These are phyloP conservation scores for Dryococelus australis DNA, from an alignment of 2,888 invertebrate species.

Conservation along the genomic window DNA sequence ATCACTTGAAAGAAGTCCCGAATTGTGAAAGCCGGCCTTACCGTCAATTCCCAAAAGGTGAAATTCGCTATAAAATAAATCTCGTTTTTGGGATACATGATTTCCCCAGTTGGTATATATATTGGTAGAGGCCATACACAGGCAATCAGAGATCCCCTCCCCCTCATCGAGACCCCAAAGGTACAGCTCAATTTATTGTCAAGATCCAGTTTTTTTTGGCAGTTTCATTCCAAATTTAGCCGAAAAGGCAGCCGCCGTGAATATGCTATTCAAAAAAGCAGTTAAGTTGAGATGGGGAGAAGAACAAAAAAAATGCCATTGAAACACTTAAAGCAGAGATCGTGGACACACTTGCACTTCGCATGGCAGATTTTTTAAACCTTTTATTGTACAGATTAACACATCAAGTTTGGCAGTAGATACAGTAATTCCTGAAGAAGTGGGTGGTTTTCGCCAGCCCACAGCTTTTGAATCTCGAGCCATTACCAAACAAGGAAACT, in stretches of 20 bases:
- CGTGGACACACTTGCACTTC: background rate
- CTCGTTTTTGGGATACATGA: background rate
- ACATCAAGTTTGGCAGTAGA: background rate
- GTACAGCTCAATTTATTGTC: too few relatives aligned
- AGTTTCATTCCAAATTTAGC: background rate
- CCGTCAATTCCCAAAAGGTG: background rate
- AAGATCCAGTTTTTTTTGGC: background rate
- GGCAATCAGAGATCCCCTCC: background rate
- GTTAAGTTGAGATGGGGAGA: background rate
- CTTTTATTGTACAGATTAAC: background rate
- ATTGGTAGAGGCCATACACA: background rate
- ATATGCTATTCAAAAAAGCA: background rate
- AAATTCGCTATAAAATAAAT: background rate
- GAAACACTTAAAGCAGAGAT: background rate
- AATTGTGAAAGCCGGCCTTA: background rate
- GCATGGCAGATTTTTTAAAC: conserved; percentile 26
- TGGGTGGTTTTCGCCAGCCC: background rate
- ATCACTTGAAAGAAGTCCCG: background rate
- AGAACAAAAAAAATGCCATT: background rate
- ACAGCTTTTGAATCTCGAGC: background rate
- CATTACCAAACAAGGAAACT: background rate
- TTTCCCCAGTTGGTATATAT: background rate
- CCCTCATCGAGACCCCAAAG: background rate
- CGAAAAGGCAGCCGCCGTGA: background rate
- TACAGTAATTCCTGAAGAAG: background rate